Evolutionary conservation across 2,888 invertebrate genomes (phyloP), one percentile per base, ranked within the genome.

Genomic region (Leptinotarsa tumamoca): DNA sequence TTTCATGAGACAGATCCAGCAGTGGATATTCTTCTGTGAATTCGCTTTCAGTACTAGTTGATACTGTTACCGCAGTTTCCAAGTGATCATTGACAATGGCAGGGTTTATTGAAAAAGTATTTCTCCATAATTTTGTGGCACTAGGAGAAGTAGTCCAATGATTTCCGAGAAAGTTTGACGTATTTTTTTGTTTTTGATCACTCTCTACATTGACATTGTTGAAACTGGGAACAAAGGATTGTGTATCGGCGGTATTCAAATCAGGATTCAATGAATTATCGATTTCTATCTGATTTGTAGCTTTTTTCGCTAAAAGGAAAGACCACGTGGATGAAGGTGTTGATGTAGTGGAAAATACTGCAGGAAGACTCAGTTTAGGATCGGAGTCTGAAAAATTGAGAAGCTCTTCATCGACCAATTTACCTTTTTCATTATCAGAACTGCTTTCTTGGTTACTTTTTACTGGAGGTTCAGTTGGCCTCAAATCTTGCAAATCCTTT

Each of bases 351-450:
- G 90, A 81, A 33, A 84, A 83, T 49, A 84, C 78, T 15, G 86
- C 85, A 23, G 84, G 83, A 51, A 83, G 84, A 71, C 81, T 84
- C 4, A 85, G 83, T 79, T 86, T 86, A 15, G 85, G 87, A 63
- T 90, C 90, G 1, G 91, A 94, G 84, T 95, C 95, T 3, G 95
- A 95, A 85, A 94, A 95, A 76, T 94, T 94, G 70, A 95, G 86
- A 27, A 95, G 92, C 88, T 95, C 95, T 80, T 94, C 94, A 81
- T 93, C 94, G 18, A 78, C 51, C 61, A 43, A 49, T 17, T 33
- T 52, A 18, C 74, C 27, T 21, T 58, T 58, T 21, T 58, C 58
- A 58, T 23, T 23, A 82, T 93, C 93, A 83, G 89, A 88, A 1
- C 84, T 78, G 0, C 86, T 83, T 72, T 85, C 79, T 71, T 81